phyloP scores from a whole-genome alignment of 1,140 invertebrate genomes.

The Cotesia glomerata region DNA sequence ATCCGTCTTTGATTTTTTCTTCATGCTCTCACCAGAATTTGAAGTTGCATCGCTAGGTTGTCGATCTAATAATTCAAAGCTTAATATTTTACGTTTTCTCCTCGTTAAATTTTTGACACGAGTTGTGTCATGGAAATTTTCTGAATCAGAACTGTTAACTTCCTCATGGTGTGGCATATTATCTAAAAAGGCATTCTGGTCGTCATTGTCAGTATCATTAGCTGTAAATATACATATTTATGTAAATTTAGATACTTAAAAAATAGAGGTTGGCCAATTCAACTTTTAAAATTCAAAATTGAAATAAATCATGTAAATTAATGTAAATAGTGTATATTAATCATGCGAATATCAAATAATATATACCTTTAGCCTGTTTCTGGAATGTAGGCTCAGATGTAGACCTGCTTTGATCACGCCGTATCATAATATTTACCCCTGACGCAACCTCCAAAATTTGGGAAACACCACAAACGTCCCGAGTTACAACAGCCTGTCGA shows the following conservation, averaged over 20 bases:
- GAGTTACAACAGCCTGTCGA: neutral
- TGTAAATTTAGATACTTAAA: neutral
- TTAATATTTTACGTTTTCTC: neutral
- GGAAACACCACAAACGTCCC: neutral
- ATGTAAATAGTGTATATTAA: neutral
- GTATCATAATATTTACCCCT: neutral
- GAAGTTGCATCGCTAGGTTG: neutral
- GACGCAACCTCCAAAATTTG: neutral
- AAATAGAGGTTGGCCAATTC: neutral
- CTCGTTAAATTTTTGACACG: neutral
- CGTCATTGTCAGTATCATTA: neutral
- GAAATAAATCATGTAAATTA: neutral
- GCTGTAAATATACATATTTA: neutral
- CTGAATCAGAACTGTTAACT: neutral
- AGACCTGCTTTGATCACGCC: neutral
- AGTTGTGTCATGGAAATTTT: neutral
- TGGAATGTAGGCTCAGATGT: neutral
- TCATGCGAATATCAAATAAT: neutral
- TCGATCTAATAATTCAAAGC: neutral
- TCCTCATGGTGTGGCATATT: neutral
- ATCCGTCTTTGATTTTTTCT: neutral
- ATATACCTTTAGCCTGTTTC: neutral
- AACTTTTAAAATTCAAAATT: neutral
- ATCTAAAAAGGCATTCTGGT: neutral
- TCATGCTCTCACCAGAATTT: neutral